A percentile compares a stretch with the other conserved stretches of the same genome.
These are phyloP conservation scores for Nothocercus nigrocapillus DNA, from an alignment of 2,113 vertebrate species.

Conservation along the genomic window DNA sequence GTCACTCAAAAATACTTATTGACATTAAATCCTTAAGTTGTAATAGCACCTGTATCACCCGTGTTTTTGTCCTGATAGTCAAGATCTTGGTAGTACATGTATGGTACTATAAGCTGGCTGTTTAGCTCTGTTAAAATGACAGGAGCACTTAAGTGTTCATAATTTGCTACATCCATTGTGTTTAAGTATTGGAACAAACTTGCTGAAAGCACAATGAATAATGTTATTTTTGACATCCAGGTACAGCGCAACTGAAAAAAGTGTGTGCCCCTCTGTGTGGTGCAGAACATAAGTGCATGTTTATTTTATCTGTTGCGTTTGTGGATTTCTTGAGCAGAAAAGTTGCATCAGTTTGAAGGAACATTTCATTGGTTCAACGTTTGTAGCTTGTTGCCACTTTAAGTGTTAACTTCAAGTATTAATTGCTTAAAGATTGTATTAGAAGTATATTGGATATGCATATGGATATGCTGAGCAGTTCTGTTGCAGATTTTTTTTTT, in stretches of 20 bases:
- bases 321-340: not conserved
- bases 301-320: not conserved
- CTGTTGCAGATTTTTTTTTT: too few relatives aligned
- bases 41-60: not conserved
- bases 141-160: not conserved
- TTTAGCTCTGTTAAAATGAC: fast-evolving
- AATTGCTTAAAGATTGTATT: not conserved
- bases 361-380: not conserved
- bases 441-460: not conserved
- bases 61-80: not conserved
- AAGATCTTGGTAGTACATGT: not conserved
- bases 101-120: not conserved
- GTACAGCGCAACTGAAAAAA: not conserved
- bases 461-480: not conserved
- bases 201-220: not conserved
- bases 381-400: not conserved
- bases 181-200: not conserved
- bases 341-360: not conserved
- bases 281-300: not conserved
- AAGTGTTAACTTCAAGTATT: not conserved
- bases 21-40: not conserved
- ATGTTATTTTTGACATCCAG: fast-evolving
- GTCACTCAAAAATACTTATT: not conserved
- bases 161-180: not conserved
- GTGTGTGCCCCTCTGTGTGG: not conserved